Percentiles rank a stretch among this genome's conserved stretches.
phyloP scores from a whole-genome alignment of 2,888 invertebrate species.

The Agrochola macilenta region DNA sequence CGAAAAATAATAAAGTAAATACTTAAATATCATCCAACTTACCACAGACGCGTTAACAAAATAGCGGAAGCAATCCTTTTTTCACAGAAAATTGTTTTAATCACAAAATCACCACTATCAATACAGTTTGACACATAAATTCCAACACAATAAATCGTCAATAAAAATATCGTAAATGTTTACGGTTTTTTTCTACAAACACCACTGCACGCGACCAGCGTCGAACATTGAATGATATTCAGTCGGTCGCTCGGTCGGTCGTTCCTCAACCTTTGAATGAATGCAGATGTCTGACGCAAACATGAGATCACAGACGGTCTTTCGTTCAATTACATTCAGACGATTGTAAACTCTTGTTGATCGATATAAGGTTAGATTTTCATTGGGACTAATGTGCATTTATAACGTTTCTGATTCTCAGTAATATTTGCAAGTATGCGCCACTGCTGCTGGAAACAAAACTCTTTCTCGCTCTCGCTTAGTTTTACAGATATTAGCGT shows the following conservation, averaged over 20 bases:
- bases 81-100: constrained; percentile 26
- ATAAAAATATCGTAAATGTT: constrained; percentile 34
- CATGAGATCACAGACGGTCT: constrained; percentile 28
- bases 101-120: constrained; percentile 42
- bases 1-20: background rate
- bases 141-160: constrained; percentile 23
- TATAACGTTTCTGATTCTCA: constrained; percentile 1
- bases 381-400: rapidly evolving
- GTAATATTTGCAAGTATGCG: constrained; percentile 78
- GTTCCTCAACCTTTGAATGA: constrained; percentile 68
- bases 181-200: background rate
- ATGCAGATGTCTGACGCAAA: constrained; percentile 68
- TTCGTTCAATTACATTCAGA: constrained; percentile 1
- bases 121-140: constrained; percentile 23
- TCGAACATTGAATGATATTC: constrained; percentile 54
- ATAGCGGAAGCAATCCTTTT: constrained; percentile 42
- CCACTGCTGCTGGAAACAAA: constrained; percentile 73
- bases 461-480: constrained; percentile 67
- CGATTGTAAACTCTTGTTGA: constrained; percentile 18
- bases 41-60: constrained; percentile 10
- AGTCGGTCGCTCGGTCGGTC: constrained; percentile 33
- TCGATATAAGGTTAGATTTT: background rate
- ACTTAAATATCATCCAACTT: constrained; percentile 7
- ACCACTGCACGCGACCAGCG: constrained; percentile 18
- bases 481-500: constrained; percentile 13